phyloP scores from a whole-genome alignment of 2,797 vertebrate species.

The Simalia tracyae region DNA sequence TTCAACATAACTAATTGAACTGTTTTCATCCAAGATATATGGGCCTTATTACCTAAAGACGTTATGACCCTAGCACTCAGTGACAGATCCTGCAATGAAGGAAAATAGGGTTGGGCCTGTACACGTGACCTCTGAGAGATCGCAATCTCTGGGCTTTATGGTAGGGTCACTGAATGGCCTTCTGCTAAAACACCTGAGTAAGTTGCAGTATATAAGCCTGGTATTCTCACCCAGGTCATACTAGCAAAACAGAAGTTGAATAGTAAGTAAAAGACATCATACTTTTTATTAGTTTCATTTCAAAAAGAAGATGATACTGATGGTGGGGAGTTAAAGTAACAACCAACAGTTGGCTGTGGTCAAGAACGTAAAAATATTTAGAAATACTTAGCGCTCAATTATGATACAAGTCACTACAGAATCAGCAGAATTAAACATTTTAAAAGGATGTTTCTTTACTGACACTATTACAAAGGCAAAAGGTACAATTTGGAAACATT shows the following conservation, averaged over 20 bases:
- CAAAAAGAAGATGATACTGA: background rate
- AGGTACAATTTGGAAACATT: background rate
- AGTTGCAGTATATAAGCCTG: background rate
- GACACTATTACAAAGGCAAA: slow-evolving; percentile 34
- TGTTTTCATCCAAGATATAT: slow-evolving; percentile 21
- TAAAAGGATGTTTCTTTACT: slow-evolving; percentile 39
- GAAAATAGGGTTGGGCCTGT: background rate
- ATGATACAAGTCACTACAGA: slow-evolving; percentile 22
- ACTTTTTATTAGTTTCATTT: background rate
- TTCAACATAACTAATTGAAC: slow-evolving; percentile 25
- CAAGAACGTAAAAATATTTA: background rate
- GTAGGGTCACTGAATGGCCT: background rate
- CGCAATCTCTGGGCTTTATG: background rate
- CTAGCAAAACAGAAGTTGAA: background rate
- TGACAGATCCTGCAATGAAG: background rate
- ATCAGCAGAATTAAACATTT: background rate
- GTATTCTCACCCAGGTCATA: background rate
- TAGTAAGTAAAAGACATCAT: background rate
- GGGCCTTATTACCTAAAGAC: slow-evolving; percentile 12
- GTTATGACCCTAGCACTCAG: background rate
- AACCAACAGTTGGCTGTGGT: background rate
- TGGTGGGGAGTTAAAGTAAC: background rate
- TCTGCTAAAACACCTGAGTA: background rate
- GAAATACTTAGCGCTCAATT: background rate
- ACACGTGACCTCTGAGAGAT: slow-evolving; percentile 8